phyloP scores from a whole-genome alignment of 2,888 invertebrate species.

The Philereme transversata region DNA sequence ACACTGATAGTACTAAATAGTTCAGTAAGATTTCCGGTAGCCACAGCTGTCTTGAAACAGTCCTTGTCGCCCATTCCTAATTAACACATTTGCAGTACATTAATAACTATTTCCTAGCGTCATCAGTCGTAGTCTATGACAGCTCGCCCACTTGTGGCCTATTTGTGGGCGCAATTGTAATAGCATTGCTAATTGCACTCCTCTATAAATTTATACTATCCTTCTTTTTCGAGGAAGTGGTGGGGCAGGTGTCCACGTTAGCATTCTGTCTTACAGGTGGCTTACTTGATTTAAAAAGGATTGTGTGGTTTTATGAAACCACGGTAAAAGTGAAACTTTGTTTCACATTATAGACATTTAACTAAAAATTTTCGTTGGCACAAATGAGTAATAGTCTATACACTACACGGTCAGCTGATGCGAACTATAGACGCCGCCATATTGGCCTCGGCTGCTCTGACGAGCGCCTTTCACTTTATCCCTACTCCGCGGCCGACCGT shows the following conservation, averaged over 20 bases:
- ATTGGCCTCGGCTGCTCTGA: too few species aligned
- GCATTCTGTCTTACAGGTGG: neutral
- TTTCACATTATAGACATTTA: too few species aligned
- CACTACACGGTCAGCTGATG: too few species aligned
- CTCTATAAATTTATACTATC: constrained; percentile 11
- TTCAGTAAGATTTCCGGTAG: neutral
- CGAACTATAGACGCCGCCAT: too few species aligned
- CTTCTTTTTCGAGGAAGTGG: constrained; percentile 18
- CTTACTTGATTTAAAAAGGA: too few species aligned
- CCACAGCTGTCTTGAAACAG: constrained; percentile 14
- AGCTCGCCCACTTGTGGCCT: constrained; percentile 32
- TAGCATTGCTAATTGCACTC: constrained; percentile 32
- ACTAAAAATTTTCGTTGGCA: too few species aligned
- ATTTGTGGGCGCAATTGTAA: constrained; percentile 35
- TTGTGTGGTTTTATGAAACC: too few species aligned
- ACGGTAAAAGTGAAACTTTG: too few species aligned
- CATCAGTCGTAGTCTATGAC: constrained; percentile 35
- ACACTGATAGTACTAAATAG: too few species aligned
- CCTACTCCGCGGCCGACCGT: too few species aligned
- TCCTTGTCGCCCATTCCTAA: constrained; percentile 22
- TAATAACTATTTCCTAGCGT: constrained; percentile 34
- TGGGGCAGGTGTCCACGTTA: constrained; percentile 7
- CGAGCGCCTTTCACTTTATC: too few species aligned
- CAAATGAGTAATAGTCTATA: too few species aligned
- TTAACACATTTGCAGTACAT: constrained; percentile 35